phyloP scores from a whole-genome alignment of 2,113 vertebrate species.

The Corythornis madagascariensis region DNA sequence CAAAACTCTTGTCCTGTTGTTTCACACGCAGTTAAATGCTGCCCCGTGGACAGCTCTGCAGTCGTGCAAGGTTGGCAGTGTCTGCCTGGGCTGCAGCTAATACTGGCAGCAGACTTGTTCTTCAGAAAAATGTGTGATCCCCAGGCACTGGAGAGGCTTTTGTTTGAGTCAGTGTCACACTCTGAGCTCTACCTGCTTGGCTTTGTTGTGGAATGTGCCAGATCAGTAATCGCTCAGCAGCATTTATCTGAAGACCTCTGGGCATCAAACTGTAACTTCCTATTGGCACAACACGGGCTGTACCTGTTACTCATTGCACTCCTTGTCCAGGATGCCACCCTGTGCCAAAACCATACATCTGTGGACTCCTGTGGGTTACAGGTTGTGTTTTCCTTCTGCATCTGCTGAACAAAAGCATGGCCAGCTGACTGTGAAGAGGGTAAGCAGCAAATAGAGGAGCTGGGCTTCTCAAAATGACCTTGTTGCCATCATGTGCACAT shows the following conservation, averaged over 20 bases:
- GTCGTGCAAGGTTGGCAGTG: background rate
- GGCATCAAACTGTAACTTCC: background rate
- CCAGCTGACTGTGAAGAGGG: background rate
- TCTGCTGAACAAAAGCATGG: background rate
- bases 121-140: background rate
- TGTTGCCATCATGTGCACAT: background rate
- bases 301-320: background rate
- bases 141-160: background rate
- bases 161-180: background rate
- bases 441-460: background rate
- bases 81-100: background rate
- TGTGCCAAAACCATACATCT: background rate
- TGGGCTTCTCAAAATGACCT: background rate
- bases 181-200: background rate
- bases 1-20: background rate
- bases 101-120: background rate
- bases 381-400: background rate
- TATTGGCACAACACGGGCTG: background rate
- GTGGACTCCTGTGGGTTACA: background rate
- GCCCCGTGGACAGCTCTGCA: background rate
- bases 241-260: background rate
- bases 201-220: background rate
- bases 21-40: background rate
- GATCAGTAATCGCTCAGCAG: background rate
- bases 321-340: accelerated